Percentiles rank a stretch among this genome's conserved stretches.
Conservation (phyloP, 1,140 invertebrate genomes). For the Acromyrmex charruanus region DNA sequence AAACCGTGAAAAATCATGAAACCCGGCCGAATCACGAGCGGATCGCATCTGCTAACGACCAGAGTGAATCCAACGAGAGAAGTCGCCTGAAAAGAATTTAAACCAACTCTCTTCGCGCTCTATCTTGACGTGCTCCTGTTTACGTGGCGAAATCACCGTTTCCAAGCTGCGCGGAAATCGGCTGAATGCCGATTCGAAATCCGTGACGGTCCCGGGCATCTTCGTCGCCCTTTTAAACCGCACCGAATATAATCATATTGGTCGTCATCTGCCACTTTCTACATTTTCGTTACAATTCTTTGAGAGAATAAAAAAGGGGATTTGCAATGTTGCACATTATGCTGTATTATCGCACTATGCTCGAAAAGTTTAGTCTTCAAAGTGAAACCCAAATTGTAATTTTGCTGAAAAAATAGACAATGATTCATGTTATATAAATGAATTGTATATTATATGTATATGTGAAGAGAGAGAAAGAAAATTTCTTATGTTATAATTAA, state of each 20-base stretch:
- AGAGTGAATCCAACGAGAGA: conserved; percentile 60
- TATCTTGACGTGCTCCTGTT: conserved; percentile 62
- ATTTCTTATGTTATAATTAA: too few relatives aligned
- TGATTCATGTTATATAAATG: not conserved
- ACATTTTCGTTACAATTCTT: conserved; percentile 35
- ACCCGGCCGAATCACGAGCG: conserved; percentile 77
- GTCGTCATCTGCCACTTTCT: conserved; percentile 74
- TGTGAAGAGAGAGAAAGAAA: too few relatives aligned
- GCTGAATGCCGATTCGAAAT: conserved; percentile 77
- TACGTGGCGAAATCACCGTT: conserved; percentile 78
- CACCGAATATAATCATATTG: conserved; percentile 78
- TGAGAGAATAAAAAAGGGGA: not conserved
- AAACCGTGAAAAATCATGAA: conserved; percentile 76
- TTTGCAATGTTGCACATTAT: not conserved
- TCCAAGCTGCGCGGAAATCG: conserved; percentile 80
- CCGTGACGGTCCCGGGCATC: conserved; percentile 81
- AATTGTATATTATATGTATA: not conserved
- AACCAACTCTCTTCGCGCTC: conserved; percentile 53
- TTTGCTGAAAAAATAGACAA: not conserved
- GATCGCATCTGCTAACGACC: conserved; percentile 79
- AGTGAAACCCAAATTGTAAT: not conserved
- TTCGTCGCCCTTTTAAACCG: conserved; percentile 63
- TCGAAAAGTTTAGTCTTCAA: not conserved
- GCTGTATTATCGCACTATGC: not conserved
- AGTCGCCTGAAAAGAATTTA: conserved; percentile 64